Conservation (phyloP, 2,113 vertebrate genomes). For the Holacanthus passer region DNA sequence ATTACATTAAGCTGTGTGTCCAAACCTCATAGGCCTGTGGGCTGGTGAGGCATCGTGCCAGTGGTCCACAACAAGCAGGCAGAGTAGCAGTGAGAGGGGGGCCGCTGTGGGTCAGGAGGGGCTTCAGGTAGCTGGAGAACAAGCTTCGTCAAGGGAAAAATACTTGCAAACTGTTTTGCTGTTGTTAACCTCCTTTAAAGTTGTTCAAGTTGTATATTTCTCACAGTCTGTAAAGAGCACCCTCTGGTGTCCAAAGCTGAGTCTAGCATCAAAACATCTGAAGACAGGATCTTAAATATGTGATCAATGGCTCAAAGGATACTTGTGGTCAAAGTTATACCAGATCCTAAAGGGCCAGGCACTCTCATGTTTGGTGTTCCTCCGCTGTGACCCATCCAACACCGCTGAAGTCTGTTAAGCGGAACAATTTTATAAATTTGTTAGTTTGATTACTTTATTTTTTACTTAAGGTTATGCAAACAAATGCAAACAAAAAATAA, state of each 20-base stretch:
- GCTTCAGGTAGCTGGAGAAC: conserved; percentile 91
- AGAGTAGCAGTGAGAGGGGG: conserved; percentile 92
- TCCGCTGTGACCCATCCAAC: conserved; percentile 88
- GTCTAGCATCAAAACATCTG: not conserved
- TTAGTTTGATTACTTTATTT: not conserved
- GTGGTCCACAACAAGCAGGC: conserved; percentile 91
- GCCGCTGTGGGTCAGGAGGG: conserved; percentile 93
- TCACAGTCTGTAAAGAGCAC: conserved; percentile 20
- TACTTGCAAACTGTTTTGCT: too few relatives aligned
- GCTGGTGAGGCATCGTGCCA: conserved; percentile 93
- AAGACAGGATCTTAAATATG: not conserved
- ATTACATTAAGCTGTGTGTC: not conserved
- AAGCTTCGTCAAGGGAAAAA: conserved; percentile 77
- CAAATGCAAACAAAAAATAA: not conserved
- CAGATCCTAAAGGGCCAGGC: conserved; percentile 98
- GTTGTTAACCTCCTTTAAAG: not conserved
- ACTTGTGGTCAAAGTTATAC: conserved; percentile 99
- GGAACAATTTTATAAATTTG: not conserved
- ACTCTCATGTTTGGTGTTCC: conserved; percentile 92
- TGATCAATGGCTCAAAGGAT: conserved; percentile 81
- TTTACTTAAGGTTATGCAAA: not conserved
- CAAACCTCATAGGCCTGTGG: conserved; percentile 92
- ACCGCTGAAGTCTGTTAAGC: conserved; percentile 62
- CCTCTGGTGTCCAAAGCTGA: conserved; percentile 53
- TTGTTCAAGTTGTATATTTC: too few relatives aligned